These are phyloP conservation scores for Hanleya hanleyi DNA, from an alignment of 2,888 invertebrate genomes.

Conservation along the genomic window DNA sequence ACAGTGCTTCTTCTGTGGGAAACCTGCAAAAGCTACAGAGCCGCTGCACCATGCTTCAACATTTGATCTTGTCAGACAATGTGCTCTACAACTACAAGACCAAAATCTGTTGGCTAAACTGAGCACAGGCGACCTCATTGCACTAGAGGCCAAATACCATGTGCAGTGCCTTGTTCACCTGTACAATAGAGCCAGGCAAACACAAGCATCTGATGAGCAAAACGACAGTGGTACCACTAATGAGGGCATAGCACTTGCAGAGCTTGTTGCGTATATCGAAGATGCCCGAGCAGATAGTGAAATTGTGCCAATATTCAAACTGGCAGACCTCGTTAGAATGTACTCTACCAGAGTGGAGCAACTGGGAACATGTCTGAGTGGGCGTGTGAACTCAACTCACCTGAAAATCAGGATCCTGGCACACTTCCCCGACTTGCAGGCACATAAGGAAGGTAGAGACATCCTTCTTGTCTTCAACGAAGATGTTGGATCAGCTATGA, in stretches of 20 bases:
- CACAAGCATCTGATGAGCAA: background rate
- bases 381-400: background rate
- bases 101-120: background rate
- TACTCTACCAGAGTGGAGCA: background rate
- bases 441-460: constrained; percentile 43
- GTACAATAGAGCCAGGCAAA: background rate
- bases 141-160: background rate
- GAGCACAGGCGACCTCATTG: background rate
- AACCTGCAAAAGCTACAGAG: background rate
- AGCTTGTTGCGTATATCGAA: constrained; percentile 11
- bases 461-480: constrained; percentile 1
- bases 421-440: constrained; percentile 17
- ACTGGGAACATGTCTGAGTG: background rate
- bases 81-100: background rate
- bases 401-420: constrained; percentile 14
- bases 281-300: background rate
- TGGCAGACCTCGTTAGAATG: background rate
- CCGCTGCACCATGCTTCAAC: background rate
- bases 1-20: background rate
- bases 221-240: background rate
- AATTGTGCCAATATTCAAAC: background rate
- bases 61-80: background rate
- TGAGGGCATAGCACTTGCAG: background rate
- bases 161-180: background rate
- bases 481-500: constrained; percentile 11